Conservation (phyloP, 2,888 invertebrate genomes). For the Elmis aenea region DNA sequence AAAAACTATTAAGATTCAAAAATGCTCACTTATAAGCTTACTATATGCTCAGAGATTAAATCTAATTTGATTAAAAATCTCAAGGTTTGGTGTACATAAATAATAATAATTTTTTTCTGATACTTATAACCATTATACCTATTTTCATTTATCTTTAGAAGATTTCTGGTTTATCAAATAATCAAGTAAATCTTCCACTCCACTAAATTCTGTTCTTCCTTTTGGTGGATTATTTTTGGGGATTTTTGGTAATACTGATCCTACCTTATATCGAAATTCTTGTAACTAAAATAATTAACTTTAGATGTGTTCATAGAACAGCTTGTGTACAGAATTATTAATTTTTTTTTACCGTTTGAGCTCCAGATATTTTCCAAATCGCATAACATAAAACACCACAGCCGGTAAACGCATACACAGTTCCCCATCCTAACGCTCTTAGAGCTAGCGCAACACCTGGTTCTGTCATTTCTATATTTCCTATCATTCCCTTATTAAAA, state of each 20-base stretch:
- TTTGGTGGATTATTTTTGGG: constrained; percentile 73
- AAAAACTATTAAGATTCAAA: too few relatives aligned
- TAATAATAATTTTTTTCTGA: neutral
- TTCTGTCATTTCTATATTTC: constrained; percentile 60
- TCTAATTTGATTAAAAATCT: too few relatives aligned
- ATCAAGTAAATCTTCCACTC: constrained; percentile 75
- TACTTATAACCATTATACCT: constrained; percentile 1
- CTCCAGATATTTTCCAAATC: constrained; percentile 86
- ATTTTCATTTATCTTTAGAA: constrained; percentile 9
- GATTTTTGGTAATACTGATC: constrained; percentile 67
- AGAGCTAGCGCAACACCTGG: constrained; percentile 75
- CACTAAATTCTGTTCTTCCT: constrained; percentile 82
- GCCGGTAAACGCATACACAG: constrained; percentile 80
- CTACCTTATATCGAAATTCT: constrained; percentile 80
- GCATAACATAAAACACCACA: constrained; percentile 75
- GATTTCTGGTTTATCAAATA: constrained; percentile 51
- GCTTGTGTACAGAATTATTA: neutral
- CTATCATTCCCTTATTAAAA: constrained; percentile 68
- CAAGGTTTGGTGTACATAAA: too few relatives aligned
- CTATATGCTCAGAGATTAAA: too few relatives aligned
- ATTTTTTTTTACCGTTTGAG: constrained; percentile 61
- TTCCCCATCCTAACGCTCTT: constrained; percentile 83
- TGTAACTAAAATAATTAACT: constrained; percentile 58
- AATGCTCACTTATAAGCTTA: too few relatives aligned
- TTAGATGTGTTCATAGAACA: neutral